These are phyloP conservation scores for Habroteleia sp. DNA, from an alignment of 2,888 invertebrate genomes.

Conservation along the genomic window DNA sequence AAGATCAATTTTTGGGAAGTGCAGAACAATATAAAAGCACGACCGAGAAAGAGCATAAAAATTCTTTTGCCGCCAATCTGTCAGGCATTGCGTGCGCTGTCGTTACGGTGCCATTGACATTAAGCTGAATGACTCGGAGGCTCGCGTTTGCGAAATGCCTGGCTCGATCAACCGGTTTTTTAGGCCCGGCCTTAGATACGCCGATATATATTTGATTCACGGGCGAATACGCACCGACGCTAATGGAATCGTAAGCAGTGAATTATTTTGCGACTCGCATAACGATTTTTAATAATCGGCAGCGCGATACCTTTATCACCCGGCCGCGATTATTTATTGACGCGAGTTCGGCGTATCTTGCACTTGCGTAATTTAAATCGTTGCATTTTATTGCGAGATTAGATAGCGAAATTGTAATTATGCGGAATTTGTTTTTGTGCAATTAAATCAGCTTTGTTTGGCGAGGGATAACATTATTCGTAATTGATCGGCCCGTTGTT, in stretches of 20 bases:
- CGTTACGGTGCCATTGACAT: conserved; percentile 55
- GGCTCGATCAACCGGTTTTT: conserved; percentile 51
- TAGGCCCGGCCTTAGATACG: conserved; percentile 15
- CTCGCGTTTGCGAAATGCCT: conserved; percentile 29
- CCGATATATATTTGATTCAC: conserved; percentile 38
- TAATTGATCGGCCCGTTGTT: too few relatives aligned
- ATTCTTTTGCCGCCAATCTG: conserved; percentile 35
- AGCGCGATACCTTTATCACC: too few relatives aligned
- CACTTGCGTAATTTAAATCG: too few relatives aligned
- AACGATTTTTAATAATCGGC: too few relatives aligned
- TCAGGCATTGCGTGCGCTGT: conserved; percentile 30
- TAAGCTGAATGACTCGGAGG: conserved; percentile 40
- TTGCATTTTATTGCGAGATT: conserved; percentile 10
- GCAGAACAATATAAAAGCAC: too few relatives aligned
- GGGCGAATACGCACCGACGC: conserved; percentile 24
- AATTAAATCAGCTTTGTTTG: conserved; percentile 5
- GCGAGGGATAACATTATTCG: too few relatives aligned
- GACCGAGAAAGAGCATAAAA: too few relatives aligned
- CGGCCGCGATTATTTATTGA: too few relatives aligned
- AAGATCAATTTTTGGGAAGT: too few relatives aligned
- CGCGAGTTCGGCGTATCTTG: too few relatives aligned
- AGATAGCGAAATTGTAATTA: conserved; percentile 20
- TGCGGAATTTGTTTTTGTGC: conserved; percentile 1
- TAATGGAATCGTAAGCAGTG: too few relatives aligned
- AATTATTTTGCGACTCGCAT: too few relatives aligned